A percentile compares a stretch with the other conserved stretches of the same genome.
Conservation (phyloP, 2,888 invertebrate genomes). For the Hofmannophila pseudospretella region DNA sequence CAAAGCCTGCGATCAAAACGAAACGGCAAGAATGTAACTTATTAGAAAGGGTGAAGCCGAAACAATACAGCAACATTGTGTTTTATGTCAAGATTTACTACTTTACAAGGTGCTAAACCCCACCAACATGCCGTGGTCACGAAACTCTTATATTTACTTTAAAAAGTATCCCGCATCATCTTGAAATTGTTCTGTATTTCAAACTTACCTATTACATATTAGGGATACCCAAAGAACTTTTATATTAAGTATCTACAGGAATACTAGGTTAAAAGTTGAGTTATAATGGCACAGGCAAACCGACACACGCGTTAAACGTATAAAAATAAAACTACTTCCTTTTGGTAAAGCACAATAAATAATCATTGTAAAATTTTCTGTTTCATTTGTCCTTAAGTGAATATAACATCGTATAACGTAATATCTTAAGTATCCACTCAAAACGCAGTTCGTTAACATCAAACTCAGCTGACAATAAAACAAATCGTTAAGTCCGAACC, state of each 20-base stretch:
- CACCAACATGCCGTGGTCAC: conserved; percentile 47
- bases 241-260: too few species aligned
- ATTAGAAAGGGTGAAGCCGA: conserved; percentile 21
- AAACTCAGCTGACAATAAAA: conserved; percentile 41
- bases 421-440: too few species aligned
- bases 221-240: too few species aligned
- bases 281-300: too few species aligned
- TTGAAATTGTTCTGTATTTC: neutral
- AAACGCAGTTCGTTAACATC: conserved; percentile 30
- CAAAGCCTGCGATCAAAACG: conserved; percentile 15
- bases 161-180: neutral
- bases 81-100: conserved; percentile 58
- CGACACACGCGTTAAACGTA: too few species aligned
- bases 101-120: conserved; percentile 58
- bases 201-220: too few species aligned
- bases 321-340: too few species aligned
- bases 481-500: conserved; percentile 39
- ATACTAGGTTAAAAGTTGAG: too few species aligned
- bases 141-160: conserved; percentile 32
- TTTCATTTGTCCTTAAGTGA: too few species aligned
- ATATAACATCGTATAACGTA: too few species aligned
- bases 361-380: too few species aligned
- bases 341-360: too few species aligned
- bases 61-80: conserved; percentile 59
- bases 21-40: conserved; percentile 35